Conservation (phyloP, 2,113 vertebrate species). For the Copsychus sechellarum region DNA sequence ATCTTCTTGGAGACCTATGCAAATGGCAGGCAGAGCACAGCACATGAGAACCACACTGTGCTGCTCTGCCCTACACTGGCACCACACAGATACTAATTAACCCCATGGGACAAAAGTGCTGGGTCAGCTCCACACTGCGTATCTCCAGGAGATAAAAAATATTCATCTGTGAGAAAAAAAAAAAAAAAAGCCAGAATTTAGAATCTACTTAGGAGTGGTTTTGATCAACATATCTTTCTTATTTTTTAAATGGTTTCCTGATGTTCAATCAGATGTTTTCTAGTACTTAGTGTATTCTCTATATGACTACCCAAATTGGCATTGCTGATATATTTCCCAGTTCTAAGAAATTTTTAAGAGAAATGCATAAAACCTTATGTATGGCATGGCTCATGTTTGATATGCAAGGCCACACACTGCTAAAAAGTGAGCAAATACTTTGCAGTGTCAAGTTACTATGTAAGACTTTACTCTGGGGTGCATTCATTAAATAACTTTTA, state of each 20-base stretch:
- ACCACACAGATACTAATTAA: neutral
- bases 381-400: neutral
- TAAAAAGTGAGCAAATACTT: neutral
- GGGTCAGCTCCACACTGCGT: neutral
- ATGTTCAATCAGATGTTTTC: neutral
- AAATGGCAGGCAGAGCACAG: neutral
- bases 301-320: neutral
- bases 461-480: neutral
- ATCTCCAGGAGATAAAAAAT: neutral
- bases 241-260: neutral
- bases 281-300: neutral
- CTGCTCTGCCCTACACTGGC: neutral
- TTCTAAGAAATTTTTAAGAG: neutral
- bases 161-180: neutral
- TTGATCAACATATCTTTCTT: neutral
- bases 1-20: neutral
- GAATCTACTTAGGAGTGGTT: neutral
- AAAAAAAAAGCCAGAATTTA: neutral
- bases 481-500: slow-evolving; percentile 31
- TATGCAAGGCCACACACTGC: neutral
- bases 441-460: neutral
- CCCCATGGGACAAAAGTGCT: neutral
- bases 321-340: neutral
- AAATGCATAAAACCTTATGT: neutral
- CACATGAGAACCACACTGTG: neutral